Evolutionary conservation across 2,888 invertebrate genomes (phyloP).

Genomic region (Machimus rusticus): DNA sequence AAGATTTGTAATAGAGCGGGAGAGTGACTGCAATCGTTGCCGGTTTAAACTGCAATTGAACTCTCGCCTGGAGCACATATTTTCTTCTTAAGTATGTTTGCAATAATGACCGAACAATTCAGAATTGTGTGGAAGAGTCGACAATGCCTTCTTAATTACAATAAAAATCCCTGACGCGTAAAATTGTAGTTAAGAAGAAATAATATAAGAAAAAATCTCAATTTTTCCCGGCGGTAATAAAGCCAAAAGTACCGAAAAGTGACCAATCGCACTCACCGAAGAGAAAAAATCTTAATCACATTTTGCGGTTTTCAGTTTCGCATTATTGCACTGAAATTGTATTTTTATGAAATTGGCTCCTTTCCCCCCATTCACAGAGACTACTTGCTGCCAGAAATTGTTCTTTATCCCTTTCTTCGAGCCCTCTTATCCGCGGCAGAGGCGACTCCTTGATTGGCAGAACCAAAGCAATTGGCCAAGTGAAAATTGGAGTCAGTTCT

Average conservation of each 20-base stretch:
- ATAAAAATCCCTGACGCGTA: not conserved
- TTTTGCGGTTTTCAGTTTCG: constrained; percentile 47
- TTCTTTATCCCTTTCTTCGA: not conserved
- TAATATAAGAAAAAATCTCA: not conserved
- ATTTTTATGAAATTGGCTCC: constrained; percentile 38
- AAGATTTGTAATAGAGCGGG: not conserved
- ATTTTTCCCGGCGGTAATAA: constrained; percentile 14
- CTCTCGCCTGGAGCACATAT: not conserved
- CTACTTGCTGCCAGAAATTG: constrained; percentile 7
- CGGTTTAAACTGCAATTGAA: not conserved
- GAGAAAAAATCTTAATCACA: constrained; percentile 44
- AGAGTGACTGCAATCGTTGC: not conserved
- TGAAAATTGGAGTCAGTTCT: constrained; percentile 46
- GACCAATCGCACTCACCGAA: not conserved
- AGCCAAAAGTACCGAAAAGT: not conserved
- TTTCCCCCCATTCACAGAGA: not conserved
- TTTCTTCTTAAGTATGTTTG: not conserved
- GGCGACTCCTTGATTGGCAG: constrained; percentile 42
- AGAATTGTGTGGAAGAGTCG: not conserved
- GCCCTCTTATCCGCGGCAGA: not conserved
- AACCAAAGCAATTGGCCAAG: constrained; percentile 46
- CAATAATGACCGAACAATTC: not conserved
- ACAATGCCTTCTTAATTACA: not conserved
- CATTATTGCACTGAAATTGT: constrained; percentile 38
- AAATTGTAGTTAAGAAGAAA: not conserved